A percentile compares a stretch with the other conserved stretches of the same genome.
Evolutionary conservation across 2,888 invertebrate genomes (phyloP).

Genomic region (Dysmachus trigonus): DNA sequence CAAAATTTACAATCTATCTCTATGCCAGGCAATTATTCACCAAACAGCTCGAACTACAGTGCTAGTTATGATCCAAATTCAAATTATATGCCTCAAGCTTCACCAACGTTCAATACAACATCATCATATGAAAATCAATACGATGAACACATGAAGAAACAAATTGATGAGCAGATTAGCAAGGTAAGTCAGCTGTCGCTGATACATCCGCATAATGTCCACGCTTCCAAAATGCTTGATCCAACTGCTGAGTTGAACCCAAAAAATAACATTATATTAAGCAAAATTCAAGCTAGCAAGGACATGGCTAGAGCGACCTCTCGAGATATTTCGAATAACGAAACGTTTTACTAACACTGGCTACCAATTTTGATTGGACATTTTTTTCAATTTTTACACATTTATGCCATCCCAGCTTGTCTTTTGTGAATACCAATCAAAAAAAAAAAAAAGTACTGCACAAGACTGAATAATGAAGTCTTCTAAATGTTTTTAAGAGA

Average conservation of each 20-base stretch:
- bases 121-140: conserved; percentile 48
- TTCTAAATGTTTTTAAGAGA: not conserved
- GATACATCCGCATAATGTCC: conserved; percentile 43
- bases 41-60: conserved; percentile 51
- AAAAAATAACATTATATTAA: conserved; percentile 47
- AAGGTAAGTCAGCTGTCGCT: conserved; percentile 53
- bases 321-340: conserved; percentile 50
- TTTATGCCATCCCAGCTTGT: not conserved
- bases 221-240: conserved; percentile 48
- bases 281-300: conserved; percentile 50
- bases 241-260: conserved; percentile 45
- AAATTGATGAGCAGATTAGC: conserved; percentile 52
- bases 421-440: not conserved
- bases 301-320: conserved; percentile 50
- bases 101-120: conserved; percentile 48
- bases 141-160: conserved; percentile 53
- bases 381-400: not conserved
- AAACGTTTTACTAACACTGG: conserved; percentile 49
- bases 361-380: not conserved
- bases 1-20: conserved; percentile 51
- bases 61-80: conserved; percentile 50
- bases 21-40: conserved; percentile 49
- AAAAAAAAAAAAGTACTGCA: not conserved
- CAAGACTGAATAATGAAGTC: conserved; percentile 15
- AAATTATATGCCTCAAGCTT: conserved; percentile 49